Conservation (phyloP, 2,797 vertebrate species). For the Parotocinclus haroldoi region DNA sequence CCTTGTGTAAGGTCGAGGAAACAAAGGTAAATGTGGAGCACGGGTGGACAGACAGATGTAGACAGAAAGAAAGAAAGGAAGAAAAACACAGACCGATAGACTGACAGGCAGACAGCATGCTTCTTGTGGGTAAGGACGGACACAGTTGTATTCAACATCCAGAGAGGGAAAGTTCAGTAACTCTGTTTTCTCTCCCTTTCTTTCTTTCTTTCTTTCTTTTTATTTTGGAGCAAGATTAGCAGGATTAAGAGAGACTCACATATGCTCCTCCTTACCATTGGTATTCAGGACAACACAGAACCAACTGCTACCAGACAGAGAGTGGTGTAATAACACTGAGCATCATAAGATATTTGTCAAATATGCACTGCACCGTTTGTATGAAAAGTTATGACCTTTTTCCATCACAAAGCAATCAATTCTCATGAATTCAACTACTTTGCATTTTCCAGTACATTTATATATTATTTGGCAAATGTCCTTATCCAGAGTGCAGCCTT, state of each 20-base stretch:
- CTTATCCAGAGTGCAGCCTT: too few relatives aligned
- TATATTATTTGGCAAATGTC: too few relatives aligned
- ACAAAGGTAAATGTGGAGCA: neutral
- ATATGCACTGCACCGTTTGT: too few relatives aligned
- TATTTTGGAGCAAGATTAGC: conserved; percentile 92
- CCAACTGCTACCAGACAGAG: conserved; percentile 80
- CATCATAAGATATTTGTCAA: conserved; percentile 4
- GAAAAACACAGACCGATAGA: too few relatives aligned
- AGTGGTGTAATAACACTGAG: conserved; percentile 6
- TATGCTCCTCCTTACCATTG: conserved; percentile 92
- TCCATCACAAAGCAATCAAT: too few relatives aligned
- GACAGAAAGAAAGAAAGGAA: too few relatives aligned
- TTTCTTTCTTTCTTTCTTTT: conserved; percentile 61
- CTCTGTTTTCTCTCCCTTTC: conserved; percentile 52
- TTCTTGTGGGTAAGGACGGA: conserved; percentile 75
- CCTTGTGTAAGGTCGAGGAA: too few relatives aligned
- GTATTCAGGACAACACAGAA: conserved; percentile 83
- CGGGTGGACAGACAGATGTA: conserved; percentile 45
- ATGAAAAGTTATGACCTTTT: too few relatives aligned
- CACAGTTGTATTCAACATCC: conserved; percentile 56
- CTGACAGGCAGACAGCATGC: too few relatives aligned
- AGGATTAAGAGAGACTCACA: conserved; percentile 97
- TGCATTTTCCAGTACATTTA: too few relatives aligned
- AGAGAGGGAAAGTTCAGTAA: conserved; percentile 69
- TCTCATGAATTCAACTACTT: too few relatives aligned